These are phyloP conservation scores for Macropus fuliginosus DNA, from an alignment of 2,797 vertebrate genomes.

Conservation along the genomic window DNA sequence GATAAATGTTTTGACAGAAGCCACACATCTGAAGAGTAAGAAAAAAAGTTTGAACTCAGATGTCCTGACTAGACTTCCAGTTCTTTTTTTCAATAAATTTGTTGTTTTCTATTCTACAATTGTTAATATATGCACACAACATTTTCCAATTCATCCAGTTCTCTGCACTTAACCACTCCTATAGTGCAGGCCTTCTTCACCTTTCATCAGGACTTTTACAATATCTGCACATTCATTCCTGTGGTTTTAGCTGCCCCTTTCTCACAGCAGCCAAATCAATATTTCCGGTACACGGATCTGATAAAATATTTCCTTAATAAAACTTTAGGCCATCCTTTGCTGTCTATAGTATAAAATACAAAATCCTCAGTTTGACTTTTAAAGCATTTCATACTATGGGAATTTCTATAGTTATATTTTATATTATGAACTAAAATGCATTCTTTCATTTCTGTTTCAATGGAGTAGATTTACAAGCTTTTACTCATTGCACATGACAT, in stretches of 20 bases:
- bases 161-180: neutral
- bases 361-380: neutral
- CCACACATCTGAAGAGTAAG: too few species aligned
- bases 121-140: neutral
- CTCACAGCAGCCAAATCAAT: neutral
- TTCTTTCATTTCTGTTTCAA: too few species aligned
- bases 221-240: neutral
- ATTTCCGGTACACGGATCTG: neutral
- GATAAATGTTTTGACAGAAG: too few species aligned
- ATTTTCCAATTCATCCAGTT: neutral
- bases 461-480: neutral
- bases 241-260: neutral
- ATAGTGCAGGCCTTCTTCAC: neutral
- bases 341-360: neutral
- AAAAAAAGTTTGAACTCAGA: neutral
- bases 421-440: neutral
- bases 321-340: neutral
- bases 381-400: neutral
- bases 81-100: neutral
- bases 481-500: neutral
- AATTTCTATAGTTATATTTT: neutral
- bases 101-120: neutral
- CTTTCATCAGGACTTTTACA: neutral
- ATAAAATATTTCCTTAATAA: neutral
- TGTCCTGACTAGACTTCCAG: neutral